Evolutionary conservation across 1,140 invertebrate species (phyloP).

Genomic region (Drosophila elegans): DNA sequence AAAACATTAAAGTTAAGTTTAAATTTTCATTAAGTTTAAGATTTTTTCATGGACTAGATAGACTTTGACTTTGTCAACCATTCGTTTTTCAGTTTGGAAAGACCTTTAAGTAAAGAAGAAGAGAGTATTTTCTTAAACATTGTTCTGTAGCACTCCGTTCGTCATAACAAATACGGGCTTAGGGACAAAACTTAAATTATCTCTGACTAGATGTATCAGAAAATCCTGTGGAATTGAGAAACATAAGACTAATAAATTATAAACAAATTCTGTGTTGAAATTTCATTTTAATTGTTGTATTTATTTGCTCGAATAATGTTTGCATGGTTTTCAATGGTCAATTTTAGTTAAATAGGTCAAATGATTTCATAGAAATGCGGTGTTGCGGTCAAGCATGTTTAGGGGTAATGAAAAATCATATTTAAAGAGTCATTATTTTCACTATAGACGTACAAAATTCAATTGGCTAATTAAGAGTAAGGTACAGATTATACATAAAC

Average conservation of each 20-base stretch:
- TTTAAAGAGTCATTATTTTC: constrained; percentile 54
- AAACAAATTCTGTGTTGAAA: constrained; percentile 32
- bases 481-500: constrained; percentile 42
- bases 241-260: constrained; percentile 32
- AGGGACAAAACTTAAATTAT: neutral
- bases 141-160: neutral
- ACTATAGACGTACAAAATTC: constrained; percentile 67
- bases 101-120: constrained; percentile 2
- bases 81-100: constrained; percentile 20
- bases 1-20: constrained; percentile 27
- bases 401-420: constrained; percentile 34
- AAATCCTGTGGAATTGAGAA: constrained; percentile 20
- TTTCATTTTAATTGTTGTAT: constrained; percentile 55
- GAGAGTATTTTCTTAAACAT: neutral
- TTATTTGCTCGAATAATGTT: constrained; percentile 67
- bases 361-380: constrained; percentile 56
- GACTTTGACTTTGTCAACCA: constrained; percentile 29
- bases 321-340: constrained; percentile 45
- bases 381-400: constrained; percentile 8
- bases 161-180: neutral
- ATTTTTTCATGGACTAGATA: constrained; percentile 55
- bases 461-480: constrained; percentile 74
- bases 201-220: neutral
- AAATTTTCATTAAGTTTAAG: constrained; percentile 35
- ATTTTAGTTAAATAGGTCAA: constrained; percentile 42